phyloP scores from a whole-genome alignment of 2,888 invertebrate species.

The Bugula neritina region DNA sequence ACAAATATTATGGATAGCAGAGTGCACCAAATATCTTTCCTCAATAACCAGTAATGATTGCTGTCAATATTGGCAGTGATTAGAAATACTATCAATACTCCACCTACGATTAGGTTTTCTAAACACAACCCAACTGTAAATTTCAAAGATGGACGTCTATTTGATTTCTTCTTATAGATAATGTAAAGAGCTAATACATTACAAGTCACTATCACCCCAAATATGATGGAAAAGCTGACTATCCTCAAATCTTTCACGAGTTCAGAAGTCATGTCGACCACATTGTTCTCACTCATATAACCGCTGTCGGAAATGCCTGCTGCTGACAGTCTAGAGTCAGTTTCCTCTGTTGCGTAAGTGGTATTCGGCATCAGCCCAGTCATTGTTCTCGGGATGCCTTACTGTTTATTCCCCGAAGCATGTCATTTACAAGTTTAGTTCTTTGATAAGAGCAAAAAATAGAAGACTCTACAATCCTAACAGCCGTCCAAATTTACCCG shows the following conservation, averaged over 20 bases:
- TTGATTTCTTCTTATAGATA: background rate
- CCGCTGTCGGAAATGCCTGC: too few species aligned
- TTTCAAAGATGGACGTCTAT: background rate
- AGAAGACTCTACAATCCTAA: too few species aligned
- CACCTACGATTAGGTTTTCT: background rate
- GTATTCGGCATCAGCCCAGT: too few species aligned
- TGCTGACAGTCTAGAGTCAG: too few species aligned
- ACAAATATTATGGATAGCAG: background rate
- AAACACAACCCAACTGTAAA: background rate
- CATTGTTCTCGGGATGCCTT: too few species aligned
- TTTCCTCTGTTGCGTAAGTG: too few species aligned
- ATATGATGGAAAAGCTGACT: background rate
- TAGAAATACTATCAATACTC: background rate
- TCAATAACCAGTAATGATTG: background rate
- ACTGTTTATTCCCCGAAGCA: too few species aligned
- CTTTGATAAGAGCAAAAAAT: too few species aligned
- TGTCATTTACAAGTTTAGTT: too few species aligned
- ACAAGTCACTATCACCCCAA: background rate
- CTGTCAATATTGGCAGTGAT: background rate
- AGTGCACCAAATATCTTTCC: background rate
- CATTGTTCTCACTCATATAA: too few species aligned
- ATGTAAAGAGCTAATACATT: conserved; percentile 12
- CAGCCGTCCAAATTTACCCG: too few species aligned
- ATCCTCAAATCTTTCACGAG: background rate
- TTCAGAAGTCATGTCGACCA: too few species aligned